Evolutionary conservation across 1,140 invertebrate species (phyloP).

Genomic region (Zeugodacus cucurbitae): DNA sequence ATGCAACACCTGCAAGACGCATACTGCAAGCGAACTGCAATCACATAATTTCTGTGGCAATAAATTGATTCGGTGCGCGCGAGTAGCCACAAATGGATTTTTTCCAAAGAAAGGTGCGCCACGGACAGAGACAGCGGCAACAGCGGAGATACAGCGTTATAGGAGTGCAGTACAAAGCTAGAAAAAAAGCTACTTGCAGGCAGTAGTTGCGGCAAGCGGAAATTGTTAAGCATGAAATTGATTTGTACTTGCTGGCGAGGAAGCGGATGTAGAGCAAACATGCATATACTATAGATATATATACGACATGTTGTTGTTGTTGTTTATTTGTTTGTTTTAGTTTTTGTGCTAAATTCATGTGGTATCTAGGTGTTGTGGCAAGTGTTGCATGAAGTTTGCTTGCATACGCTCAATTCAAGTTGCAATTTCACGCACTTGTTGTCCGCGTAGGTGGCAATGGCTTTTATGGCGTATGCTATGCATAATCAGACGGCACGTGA

Average conservation of each 20-base stretch:
- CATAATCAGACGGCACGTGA: background rate
- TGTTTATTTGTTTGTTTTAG: background rate
- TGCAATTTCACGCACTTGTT: constrained; percentile 28
- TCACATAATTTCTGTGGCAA: constrained; percentile 41
- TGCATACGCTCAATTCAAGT: background rate
- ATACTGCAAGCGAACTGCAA: background rate
- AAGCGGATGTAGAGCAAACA: background rate
- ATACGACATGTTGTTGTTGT: background rate
- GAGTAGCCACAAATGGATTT: constrained; percentile 39
- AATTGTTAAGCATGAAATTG: constrained; percentile 38
- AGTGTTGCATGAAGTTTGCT: constrained; percentile 14
- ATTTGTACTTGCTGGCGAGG: background rate
- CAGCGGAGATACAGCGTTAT: no score
- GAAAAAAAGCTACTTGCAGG: background rate
- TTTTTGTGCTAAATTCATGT: background rate
- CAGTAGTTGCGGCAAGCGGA: background rate
- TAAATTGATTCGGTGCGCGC: constrained; percentile 39
- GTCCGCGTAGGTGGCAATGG: background rate
- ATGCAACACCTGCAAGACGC: background rate
- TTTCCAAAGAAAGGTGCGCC: background rate
- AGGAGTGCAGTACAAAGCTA: background rate
- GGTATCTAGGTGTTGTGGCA: background rate
- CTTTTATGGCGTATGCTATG: background rate
- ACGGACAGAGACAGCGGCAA: background rate
- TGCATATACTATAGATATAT: no score